Base-by-base conservation (phyloP, 2,797 vertebrate genomes). In the Chloroceryle amazona region DNA sequence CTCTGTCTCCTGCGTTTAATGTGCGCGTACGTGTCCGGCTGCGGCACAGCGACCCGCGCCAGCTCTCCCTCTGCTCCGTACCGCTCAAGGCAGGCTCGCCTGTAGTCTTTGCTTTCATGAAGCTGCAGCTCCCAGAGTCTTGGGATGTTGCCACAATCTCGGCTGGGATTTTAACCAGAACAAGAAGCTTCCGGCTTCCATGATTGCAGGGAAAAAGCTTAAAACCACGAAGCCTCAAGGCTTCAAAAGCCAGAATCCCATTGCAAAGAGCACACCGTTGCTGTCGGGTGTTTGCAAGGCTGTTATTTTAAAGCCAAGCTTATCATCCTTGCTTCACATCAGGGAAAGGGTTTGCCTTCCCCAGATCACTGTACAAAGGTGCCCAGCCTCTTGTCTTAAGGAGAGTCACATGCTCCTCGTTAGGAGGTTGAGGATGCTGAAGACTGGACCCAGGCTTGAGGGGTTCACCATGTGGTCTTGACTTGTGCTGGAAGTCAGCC, bases 141-240 rank as follows among this genome's bases (percentile, higher is more conserved):
- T 46, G 63, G 63, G 74, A 25, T 37, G 67, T 62, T 80, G 81
- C 84, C 78, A 37, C 33, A 5, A 39, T 19, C 84, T 76, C 51
- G 39, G 57, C 81, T 66, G 78, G 3, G 84, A 42, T 82, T 82
- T 80, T 58, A 47, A 79, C 23, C 58, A 41, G 89, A 41, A 16
- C 6, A 2, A 68, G 80, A 61, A 84, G 66, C 76, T 89, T 74
- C 28, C 83, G 81, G 74, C 49, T 88, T 35, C 68, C 51, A 67
- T 0, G 0, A 31, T 33, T 0, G 0, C 55, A 54, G 46, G 78
- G 41, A 16, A 83, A 90, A 81, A 39, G 18, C 57, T 75, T 17
- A 52, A 21, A 67, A 79, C 44, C 17, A 26, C 0, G 1, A 84
- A 87, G 67, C n/a, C 13, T 85, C 0, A 1, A 87, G 66, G 51